Conservation (phyloP, 2,888 invertebrate species). For the Platypus cylindrus region DNA sequence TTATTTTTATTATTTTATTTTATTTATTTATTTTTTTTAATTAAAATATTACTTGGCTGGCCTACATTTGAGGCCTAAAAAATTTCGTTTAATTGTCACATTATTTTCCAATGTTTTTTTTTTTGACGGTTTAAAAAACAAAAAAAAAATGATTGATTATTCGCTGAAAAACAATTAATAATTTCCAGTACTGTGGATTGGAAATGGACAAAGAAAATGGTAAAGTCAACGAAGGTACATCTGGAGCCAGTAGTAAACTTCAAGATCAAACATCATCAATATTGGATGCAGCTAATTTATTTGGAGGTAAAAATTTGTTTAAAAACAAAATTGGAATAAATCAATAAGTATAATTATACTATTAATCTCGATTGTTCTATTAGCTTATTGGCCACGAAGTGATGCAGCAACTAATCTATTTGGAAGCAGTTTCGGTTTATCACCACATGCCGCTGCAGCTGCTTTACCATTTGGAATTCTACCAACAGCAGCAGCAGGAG, state of each 20-base stretch:
- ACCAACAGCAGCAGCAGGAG: constrained; percentile 26
- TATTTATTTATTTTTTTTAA: too few species aligned
- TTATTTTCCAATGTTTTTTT: neutral
- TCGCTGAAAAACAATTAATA: neutral
- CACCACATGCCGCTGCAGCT: constrained; percentile 27
- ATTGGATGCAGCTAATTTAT: constrained; percentile 58
- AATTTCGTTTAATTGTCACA: too few species aligned
- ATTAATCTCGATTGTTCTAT: constrained; percentile 9
- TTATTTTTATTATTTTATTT: too few species aligned
- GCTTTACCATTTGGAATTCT: constrained; percentile 32
- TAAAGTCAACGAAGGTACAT: constrained; percentile 45
- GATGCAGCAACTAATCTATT: constrained; percentile 40
- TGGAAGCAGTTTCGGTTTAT: constrained; percentile 34
- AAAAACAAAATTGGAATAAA: too few species aligned
- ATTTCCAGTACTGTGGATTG: constrained; percentile 26
- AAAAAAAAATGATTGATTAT: neutral
- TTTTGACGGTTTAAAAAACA: too few species aligned
- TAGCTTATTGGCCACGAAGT: constrained; percentile 71
- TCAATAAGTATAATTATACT: constrained; percentile 3
- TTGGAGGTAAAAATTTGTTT: constrained; percentile 36
- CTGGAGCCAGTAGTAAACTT: constrained; percentile 38
- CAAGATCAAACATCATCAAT: constrained; percentile 54
- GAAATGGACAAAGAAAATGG: constrained; percentile 77
- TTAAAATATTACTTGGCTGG: too few species aligned
- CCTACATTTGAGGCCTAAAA: too few species aligned